These are phyloP conservation scores for Raja brachyura DNA, from an alignment of 2,113 vertebrate genomes.

Conservation along the genomic window DNA sequence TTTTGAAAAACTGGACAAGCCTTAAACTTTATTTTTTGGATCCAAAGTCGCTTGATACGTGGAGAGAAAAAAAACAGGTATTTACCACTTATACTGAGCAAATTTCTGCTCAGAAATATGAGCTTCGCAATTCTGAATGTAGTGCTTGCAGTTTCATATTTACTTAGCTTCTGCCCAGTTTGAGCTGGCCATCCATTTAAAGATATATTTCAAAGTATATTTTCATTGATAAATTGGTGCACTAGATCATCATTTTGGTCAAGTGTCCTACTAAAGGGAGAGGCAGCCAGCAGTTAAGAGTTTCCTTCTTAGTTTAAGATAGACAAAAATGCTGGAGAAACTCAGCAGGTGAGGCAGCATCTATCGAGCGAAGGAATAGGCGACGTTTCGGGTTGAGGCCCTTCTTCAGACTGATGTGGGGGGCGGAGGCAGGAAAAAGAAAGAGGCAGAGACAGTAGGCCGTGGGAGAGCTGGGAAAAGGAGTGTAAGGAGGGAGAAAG, in stretches of 20 bases:
- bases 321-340: too few relatives aligned
- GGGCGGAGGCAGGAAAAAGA: too few relatives aligned
- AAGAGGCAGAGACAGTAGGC: too few relatives aligned
- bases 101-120: not conserved
- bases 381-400: too few relatives aligned
- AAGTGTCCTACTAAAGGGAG: not conserved
- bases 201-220: not conserved
- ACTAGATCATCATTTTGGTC: not conserved
- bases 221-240: not conserved
- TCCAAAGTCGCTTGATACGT: not conserved
- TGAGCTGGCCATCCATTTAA: not conserved
- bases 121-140: not conserved
- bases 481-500: too few relatives aligned
- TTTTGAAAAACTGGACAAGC: not conserved
- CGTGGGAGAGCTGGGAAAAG: too few relatives aligned
- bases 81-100: not conserved
- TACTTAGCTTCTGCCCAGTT: not conserved
- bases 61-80: not conserved
- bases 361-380: too few relatives aligned
- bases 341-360: too few relatives aligned
- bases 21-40: not conserved
- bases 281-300: not conserved
- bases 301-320: not conserved
- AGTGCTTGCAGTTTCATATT: not conserved
- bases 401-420: too few relatives aligned